These are phyloP conservation scores for Mesaphorura yosii DNA, from an alignment of 1,140 invertebrate genomes.

Conservation along the genomic window DNA sequence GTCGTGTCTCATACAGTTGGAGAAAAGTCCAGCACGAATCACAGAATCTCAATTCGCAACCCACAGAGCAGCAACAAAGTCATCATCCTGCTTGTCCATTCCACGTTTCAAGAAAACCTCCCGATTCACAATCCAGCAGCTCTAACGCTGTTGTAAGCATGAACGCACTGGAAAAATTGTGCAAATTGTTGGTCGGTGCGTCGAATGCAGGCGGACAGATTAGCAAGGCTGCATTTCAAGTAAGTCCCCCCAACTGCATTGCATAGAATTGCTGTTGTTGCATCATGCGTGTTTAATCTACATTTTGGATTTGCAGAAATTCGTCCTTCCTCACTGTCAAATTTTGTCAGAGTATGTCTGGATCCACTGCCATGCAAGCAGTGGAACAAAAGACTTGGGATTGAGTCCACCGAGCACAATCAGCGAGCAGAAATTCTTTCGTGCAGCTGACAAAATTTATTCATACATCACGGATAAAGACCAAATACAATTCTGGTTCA, in stretches of 20 bases:
- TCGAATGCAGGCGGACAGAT: no score
- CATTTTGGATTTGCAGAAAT: conserved; percentile 9
- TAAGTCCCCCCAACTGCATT: neutral
- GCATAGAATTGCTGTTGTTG: neutral
- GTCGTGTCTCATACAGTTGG: no score
- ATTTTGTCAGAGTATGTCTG: conserved; percentile 20
- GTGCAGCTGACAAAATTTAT: conserved; percentile 18
- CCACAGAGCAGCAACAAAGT: no score
- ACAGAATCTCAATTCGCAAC: no score
- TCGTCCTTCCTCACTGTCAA: conserved; percentile 16
- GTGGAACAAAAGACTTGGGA: no score
- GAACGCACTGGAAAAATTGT: no score
- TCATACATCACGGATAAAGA: conserved; percentile 26
- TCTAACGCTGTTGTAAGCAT: no score
- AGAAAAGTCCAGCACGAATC: no score
- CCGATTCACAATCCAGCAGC: no score
- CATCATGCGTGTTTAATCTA: neutral
- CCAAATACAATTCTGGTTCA: conserved; percentile 27
- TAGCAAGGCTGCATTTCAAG: neutral
- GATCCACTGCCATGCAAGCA: conserved; percentile 14
- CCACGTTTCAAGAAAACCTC: no score
- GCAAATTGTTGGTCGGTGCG: no score
- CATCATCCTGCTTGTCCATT: no score
- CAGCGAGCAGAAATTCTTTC: conserved; percentile 9
- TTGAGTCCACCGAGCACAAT: neutral